Evolutionary conservation across 2,797 vertebrate genomes (phyloP).

Genomic region (Hybognathus amarus): DNA sequence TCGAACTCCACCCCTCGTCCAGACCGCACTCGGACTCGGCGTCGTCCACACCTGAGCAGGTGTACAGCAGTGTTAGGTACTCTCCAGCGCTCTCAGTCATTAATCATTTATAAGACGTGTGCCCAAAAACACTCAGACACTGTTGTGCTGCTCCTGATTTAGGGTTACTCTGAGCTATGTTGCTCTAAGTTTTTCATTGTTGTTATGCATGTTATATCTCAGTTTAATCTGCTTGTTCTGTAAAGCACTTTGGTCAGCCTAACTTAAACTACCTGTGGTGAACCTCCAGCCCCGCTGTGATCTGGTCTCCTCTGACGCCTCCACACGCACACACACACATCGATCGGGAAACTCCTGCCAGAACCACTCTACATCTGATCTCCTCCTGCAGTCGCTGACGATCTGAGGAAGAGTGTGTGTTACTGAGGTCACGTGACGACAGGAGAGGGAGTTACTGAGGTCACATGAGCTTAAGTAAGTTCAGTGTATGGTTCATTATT

Average conservation of each 20-base stretch:
- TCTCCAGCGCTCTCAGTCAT: too few species aligned
- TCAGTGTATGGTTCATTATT: too few species aligned
- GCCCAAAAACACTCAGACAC: too few species aligned
- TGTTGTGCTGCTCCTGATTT: too few species aligned
- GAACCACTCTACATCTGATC: slow-evolving; percentile 90
- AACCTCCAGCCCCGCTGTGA: slow-evolving; percentile 86
- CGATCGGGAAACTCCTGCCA: slow-evolving; percentile 69
- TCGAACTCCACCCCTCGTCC: slow-evolving; percentile 85
- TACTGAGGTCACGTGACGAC: not conserved
- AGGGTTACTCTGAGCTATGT: too few species aligned
- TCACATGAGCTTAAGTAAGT: too few species aligned
- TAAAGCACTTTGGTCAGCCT: too few species aligned
- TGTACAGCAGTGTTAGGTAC: not conserved
- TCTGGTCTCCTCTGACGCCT: slow-evolving; percentile 81
- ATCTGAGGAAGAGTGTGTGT: slow-evolving; percentile 72
- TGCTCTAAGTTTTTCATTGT: too few species aligned
- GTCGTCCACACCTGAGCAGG: slow-evolving; percentile 84
- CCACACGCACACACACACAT: slow-evolving; percentile 79
- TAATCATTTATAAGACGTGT: too few species aligned
- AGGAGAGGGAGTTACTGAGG: too few species aligned
- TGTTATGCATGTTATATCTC: too few species aligned
- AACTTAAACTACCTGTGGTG: slow-evolving; percentile 70
- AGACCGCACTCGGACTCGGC: slow-evolving; percentile 91
- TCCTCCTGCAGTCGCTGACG: slow-evolving; percentile 86
- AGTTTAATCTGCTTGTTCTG: too few species aligned